These are phyloP conservation scores for Drosophila differens DNA, from an alignment of 2,888 invertebrate species.

Conservation along the genomic window DNA sequence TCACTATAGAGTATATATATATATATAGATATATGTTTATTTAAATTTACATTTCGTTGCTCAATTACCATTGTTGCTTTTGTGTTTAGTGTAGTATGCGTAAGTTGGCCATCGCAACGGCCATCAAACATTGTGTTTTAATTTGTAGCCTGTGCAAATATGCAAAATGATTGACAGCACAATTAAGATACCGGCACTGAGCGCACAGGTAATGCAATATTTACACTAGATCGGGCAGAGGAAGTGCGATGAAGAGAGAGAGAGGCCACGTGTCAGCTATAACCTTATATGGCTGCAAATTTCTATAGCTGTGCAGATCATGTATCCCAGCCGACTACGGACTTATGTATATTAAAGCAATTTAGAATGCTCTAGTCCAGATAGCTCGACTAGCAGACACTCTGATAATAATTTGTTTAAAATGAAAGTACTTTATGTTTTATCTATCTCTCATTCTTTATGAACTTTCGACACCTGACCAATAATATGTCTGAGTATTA, in stretches of 20 bases:
- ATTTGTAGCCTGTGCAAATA: slow-evolving; percentile 66
- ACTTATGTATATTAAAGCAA: background rate
- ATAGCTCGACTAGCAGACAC: background rate
- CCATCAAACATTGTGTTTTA: slow-evolving; percentile 58
- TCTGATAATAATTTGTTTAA: background rate
- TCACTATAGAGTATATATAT: slow-evolving; percentile 12
- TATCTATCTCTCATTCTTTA: rapidly evolving
- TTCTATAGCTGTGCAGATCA: slow-evolving; percentile 47
- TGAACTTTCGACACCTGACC: background rate
- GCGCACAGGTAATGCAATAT: slow-evolving; percentile 35
- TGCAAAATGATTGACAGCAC: slow-evolving; percentile 82
- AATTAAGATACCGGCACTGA: slow-evolving; percentile 65
- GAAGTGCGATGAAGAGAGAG: background rate
- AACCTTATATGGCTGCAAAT: slow-evolving; percentile 66
- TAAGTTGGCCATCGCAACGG: slow-evolving; percentile 44
- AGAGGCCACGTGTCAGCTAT: slow-evolving; percentile 40
- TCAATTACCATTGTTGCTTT: slow-evolving; percentile 16
- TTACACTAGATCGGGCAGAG: background rate
- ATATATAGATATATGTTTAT: slow-evolving; percentile 28
- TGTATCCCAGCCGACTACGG: slow-evolving; percentile 32
- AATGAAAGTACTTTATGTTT: background rate
- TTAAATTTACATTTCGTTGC: slow-evolving; percentile 38
- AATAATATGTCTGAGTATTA: background rate
- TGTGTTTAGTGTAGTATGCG: slow-evolving; percentile 30
- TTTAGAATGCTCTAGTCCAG: background rate